These are phyloP conservation scores for Ophiodon elongatus DNA, from an alignment of 2,113 vertebrate species.

Conservation along the genomic window DNA sequence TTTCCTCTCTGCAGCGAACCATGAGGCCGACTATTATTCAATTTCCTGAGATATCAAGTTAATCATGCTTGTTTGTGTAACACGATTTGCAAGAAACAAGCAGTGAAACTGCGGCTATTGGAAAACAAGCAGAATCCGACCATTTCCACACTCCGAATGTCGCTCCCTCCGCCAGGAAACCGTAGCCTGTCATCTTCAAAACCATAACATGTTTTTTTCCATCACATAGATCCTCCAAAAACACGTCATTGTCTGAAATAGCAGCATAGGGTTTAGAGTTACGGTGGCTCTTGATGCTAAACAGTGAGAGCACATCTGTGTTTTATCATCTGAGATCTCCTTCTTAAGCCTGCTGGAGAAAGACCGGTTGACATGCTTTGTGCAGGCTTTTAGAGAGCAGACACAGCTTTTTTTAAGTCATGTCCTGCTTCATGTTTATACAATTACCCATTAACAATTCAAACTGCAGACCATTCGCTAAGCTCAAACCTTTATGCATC, in stretches of 20 bases:
- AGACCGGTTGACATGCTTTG: slow-evolving; percentile 12
- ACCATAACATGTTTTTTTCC: slow-evolving; percentile 59
- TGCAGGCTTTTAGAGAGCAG: slow-evolving; percentile 1
- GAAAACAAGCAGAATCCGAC: slow-evolving; percentile 64
- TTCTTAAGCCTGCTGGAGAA: slow-evolving; percentile 41
- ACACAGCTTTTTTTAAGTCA: neutral
- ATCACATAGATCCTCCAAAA: slow-evolving; percentile 71
- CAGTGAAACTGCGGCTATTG: slow-evolving; percentile 57
- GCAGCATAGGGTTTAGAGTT: slow-evolving; percentile 33
- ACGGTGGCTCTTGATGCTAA: slow-evolving; percentile 47
- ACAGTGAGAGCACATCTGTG: slow-evolving; percentile 69
- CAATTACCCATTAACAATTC: slow-evolving; percentile 10
- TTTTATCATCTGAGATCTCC: slow-evolving; percentile 69
- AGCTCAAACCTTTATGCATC: neutral
- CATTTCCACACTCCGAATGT: slow-evolving; percentile 57
- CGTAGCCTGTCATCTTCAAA: slow-evolving; percentile 52
- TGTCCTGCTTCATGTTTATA: slow-evolving; percentile 7
- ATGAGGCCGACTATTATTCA: slow-evolving; percentile 66
- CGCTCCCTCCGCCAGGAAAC: slow-evolving; percentile 48
- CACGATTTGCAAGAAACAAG: slow-evolving; percentile 70
- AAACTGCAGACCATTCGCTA: neutral
- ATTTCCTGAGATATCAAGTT: slow-evolving; percentile 75
- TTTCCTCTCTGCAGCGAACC: slow-evolving; percentile 69
- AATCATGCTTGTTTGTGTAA: slow-evolving; percentile 75
- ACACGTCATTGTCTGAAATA: slow-evolving; percentile 59